phyloP scores from a whole-genome alignment of 2,113 vertebrate genomes.

The Xiphophorus hellerii region DNA sequence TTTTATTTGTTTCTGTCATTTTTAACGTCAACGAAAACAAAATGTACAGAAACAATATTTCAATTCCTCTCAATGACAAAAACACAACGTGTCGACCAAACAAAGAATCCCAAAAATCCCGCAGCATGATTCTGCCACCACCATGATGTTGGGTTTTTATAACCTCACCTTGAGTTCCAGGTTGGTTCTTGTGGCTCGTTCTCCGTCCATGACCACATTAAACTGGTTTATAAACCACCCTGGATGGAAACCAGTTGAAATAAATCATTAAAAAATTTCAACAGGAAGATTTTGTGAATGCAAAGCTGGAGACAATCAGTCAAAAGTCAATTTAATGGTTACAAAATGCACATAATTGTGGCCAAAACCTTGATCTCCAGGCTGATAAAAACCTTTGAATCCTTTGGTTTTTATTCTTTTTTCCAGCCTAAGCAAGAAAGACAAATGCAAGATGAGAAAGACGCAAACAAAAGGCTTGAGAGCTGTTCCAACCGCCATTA shows the following conservation, averaged over 20 bases:
- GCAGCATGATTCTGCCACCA: no score
- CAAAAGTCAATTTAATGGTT: background rate
- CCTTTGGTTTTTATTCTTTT: slow-evolving; percentile 22
- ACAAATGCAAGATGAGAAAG: slow-evolving; percentile 31
- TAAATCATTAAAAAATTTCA: background rate
- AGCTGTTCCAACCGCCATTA: slow-evolving; percentile 62
- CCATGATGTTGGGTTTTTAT: no score
- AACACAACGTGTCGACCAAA: no score
- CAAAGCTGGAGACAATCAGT: background rate
- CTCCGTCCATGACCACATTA: background rate
- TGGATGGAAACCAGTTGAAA: background rate
- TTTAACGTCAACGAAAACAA: no score
- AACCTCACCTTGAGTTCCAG: no score
- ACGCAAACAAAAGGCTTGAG: slow-evolving; percentile 56
- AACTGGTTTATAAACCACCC: background rate
- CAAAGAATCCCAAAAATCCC: no score
- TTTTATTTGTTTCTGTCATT: no score
- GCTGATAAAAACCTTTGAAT: background rate
- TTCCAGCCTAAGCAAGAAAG: slow-evolving; percentile 21
- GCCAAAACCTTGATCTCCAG: slow-evolving; percentile 14
- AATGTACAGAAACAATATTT: no score
- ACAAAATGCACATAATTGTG: background rate
- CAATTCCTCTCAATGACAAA: no score
- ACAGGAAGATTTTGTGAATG: background rate
- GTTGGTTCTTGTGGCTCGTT: background rate